phyloP scores from a whole-genome alignment of 2,113 vertebrate species.

The Cochlearius cochlearius region DNA sequence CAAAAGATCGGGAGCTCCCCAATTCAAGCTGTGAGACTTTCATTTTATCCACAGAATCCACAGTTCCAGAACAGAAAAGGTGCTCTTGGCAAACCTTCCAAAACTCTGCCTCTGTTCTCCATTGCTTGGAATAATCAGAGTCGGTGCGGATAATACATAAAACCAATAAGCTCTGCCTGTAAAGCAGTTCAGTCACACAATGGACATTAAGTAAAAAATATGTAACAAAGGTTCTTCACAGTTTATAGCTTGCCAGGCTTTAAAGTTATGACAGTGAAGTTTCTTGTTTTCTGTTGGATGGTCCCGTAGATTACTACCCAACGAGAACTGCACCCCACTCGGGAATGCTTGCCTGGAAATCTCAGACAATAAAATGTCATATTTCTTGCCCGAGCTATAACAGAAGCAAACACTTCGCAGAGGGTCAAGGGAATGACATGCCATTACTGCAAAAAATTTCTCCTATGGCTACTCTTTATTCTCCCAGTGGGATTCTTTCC shows the following conservation, averaged over 20 bases:
- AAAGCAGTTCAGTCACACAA: not conserved
- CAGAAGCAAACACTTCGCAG: constrained; percentile 15
- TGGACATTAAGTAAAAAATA: not conserved
- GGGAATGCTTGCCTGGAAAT: constrained; percentile 39
- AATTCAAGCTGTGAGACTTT: not conserved
- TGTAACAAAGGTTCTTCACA: not conserved
- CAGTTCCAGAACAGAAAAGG: not conserved
- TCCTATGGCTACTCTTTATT: constrained; percentile 62
- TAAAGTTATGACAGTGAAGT: not conserved
- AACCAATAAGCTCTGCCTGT: not conserved
- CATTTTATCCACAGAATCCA: not conserved
- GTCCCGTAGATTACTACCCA: not conserved
- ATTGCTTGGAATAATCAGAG: not conserved
- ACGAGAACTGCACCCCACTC: constrained; percentile 2
- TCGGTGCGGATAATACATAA: not conserved
- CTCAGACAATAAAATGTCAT: constrained; percentile 49
- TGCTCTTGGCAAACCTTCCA: not conserved
- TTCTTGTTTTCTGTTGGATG: not conserved
- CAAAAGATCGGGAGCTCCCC: not conserved
- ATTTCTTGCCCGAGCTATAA: constrained; percentile 38
- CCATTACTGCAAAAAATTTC: constrained; percentile 58
- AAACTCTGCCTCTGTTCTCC: not conserved
- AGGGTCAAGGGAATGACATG: constrained; percentile 54
- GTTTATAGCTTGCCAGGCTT: not conserved
- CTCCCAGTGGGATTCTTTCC: constrained; percentile 54